A percentile compares a stretch with the other conserved stretches of the same genome.
Conservation (phyloP, 2,797 vertebrate genomes). For the Mormyrus proboscirostris region DNA sequence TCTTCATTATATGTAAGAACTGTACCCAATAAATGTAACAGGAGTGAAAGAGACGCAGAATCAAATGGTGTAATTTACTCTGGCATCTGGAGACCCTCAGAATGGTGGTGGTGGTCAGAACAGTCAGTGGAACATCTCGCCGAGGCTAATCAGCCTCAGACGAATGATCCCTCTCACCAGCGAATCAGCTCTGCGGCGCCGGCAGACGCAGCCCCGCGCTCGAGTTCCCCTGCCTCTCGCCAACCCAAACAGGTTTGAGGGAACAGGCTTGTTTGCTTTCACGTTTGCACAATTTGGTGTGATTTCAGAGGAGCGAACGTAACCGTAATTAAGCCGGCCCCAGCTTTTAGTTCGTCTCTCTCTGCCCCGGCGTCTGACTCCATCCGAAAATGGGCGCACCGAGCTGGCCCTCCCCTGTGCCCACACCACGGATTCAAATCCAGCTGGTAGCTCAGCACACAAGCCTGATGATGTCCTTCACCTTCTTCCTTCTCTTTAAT, state of each 20-base stretch:
- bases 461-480: not conserved
- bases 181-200: conserved; percentile 37
- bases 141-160: conserved; percentile 35
- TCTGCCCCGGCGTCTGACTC: not conserved
- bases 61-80: not conserved
- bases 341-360: conserved; percentile 18
- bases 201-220: conserved; percentile 17
- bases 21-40: not conserved
- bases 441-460: not conserved
- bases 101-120: not conserved
- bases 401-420: not conserved
- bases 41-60: not conserved
- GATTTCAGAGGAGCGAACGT: conserved; percentile 30
- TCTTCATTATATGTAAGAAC: not conserved
- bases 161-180: conserved; percentile 34
- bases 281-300: conserved; percentile 36
- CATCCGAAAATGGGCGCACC: conserved; percentile 8
- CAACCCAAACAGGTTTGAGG: conserved; percentile 40
- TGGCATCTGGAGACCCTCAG: not conserved
- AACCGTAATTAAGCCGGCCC: conserved; percentile 38
- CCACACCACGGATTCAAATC: not conserved
- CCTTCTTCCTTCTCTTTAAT: conserved; percentile 10
- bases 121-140: not conserved
- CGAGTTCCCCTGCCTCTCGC: conserved; percentile 23
- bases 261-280: conserved; percentile 30